A percentile compares a stretch with the other conserved stretches of the same genome.
Evolutionary conservation across 2,888 invertebrate species (phyloP).

Genomic region (Deroplatys truncata): DNA sequence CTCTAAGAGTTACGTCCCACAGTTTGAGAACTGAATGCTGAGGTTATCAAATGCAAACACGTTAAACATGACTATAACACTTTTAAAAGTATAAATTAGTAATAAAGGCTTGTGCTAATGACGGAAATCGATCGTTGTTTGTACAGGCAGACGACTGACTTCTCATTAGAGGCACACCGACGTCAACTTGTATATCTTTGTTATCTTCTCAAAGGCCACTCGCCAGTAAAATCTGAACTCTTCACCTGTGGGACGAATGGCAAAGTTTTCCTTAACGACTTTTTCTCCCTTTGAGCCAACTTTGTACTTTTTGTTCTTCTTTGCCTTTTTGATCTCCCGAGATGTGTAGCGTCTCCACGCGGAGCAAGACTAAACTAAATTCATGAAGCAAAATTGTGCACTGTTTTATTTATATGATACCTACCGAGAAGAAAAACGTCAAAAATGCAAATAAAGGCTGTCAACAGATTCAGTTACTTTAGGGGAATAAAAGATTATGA

Average conservation of each 20-base stretch:
- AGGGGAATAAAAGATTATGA: no score
- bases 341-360: not conserved
- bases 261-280: not conserved
- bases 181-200: not conserved
- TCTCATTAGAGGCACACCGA: no score
- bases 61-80: no score
- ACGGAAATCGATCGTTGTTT: not conserved
- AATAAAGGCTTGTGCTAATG: not conserved
- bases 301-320: not conserved
- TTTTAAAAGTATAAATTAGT: no score
- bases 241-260: not conserved
- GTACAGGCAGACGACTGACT: not conserved
- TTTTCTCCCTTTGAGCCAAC: not conserved
- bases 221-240: not conserved
- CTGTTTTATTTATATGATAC: not conserved
- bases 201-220: not conserved
- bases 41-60: no score
- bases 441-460: no score
- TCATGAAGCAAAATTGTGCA: not conserved
- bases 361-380: not conserved
- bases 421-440: no score
- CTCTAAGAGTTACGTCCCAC: no score
- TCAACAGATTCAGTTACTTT: no score
- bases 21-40: no score
- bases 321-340: not conserved